Conservation (phyloP, 1,140 invertebrate genomes). For the Aphaenogaster rudis region DNA sequence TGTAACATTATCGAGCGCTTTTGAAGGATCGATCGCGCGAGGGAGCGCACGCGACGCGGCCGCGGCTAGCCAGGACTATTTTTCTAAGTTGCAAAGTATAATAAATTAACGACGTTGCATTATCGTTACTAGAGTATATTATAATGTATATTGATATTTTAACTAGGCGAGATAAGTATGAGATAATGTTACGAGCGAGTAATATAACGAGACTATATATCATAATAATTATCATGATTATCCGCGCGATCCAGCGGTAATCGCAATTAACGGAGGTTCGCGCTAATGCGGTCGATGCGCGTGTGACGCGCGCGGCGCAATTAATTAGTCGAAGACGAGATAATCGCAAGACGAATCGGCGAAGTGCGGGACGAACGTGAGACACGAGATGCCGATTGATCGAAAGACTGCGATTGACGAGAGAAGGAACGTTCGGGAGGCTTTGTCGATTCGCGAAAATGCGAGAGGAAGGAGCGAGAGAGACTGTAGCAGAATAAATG, state of each 20-base stretch:
- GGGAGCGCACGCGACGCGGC: constrained; percentile 80
- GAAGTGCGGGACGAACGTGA: neutral
- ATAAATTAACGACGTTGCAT: constrained; percentile 87
- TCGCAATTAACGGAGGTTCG: constrained; percentile 66
- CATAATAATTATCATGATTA: constrained; percentile 63
- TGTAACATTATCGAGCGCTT: constrained; percentile 52
- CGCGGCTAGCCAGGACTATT: constrained; percentile 84
- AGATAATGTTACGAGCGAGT: constrained; percentile 78
- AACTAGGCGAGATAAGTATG: constrained; percentile 82
- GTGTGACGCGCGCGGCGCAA: constrained; percentile 58
- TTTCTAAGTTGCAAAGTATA: constrained; percentile 87
- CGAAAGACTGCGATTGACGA: neutral
- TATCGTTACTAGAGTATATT: constrained; percentile 87
- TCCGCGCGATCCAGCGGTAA: constrained; percentile 26
- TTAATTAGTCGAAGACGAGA: constrained; percentile 53
- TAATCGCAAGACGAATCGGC: constrained; percentile 41
- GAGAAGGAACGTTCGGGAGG: neutral
- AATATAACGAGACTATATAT: constrained; percentile 72
- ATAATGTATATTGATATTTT: constrained; percentile 84
- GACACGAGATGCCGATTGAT: neutral
- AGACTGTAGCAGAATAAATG: constrained; percentile 7
- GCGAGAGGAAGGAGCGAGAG: neutral
- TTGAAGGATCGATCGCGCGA: constrained; percentile 55
- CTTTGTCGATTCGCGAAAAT: constrained; percentile 53
- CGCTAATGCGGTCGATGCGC: constrained; percentile 62